Evolutionary conservation across 2,113 vertebrate genomes (phyloP).

Genomic region (Calonectris borealis): DNA sequence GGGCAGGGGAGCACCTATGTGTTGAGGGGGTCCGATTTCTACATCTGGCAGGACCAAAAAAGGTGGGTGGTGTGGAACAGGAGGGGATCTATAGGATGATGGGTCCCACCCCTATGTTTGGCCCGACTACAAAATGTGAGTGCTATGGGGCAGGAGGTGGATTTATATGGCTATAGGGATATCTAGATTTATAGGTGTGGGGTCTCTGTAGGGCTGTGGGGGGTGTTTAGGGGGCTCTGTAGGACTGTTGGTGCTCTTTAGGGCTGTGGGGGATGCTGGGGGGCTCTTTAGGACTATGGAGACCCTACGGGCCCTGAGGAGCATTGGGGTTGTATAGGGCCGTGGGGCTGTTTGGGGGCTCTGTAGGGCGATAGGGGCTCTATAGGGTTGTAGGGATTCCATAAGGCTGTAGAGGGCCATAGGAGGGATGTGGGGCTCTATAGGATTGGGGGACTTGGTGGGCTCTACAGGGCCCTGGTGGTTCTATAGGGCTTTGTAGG

Average conservation of each 20-base stretch:
- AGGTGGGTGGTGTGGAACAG: neutral
- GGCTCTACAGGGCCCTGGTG: too few species aligned
- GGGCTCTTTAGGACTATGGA: neutral
- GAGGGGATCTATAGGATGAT: neutral
- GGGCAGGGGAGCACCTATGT: neutral
- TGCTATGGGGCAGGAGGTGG: too few species aligned
- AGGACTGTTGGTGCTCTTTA: neutral
- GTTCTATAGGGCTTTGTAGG: neutral
- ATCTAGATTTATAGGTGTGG: neutral
- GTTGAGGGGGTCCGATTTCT: neutral
- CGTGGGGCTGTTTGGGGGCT: too few species aligned
- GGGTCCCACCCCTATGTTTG: neutral
- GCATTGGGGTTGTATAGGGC: neutral
- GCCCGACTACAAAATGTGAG: neutral
- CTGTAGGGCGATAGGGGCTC: neutral
- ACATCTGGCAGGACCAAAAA: neutral
- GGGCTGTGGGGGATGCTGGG: too few species aligned
- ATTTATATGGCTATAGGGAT: too few species aligned
- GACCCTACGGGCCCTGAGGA: neutral
- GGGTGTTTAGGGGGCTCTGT: neutral
- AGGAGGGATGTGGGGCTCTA: neutral
- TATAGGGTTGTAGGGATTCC: neutral
- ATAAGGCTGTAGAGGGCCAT: neutral
- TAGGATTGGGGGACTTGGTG: neutral
- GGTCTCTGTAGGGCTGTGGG: too few species aligned